A percentile compares a stretch with the other conserved stretches of the same genome.
Conservation (phyloP, 1,140 invertebrate species). For the Sitobion miscanthi region DNA sequence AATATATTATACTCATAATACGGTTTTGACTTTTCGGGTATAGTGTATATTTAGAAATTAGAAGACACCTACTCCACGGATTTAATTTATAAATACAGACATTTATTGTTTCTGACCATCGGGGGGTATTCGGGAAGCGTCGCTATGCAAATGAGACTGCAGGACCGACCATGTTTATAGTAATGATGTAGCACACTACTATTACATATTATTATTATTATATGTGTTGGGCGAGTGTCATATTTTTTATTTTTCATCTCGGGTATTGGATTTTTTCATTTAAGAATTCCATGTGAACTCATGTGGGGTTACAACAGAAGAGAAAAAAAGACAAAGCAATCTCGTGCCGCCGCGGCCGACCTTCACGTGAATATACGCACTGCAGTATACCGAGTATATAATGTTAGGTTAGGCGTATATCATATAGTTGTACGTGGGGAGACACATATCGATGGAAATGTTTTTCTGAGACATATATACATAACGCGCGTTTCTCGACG, state of each 20-base stretch:
- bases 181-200: constrained; percentile 5
- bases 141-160: constrained; percentile 22
- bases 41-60: constrained; percentile 8
- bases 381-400: neutral
- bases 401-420: neutral
- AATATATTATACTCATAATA: neutral
- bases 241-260: constrained; percentile 21
- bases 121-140: constrained; percentile 48
- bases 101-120: constrained; percentile 51
- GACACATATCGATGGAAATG: neutral
- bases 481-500: neutral
- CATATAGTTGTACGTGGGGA: neutral
- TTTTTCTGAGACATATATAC: neutral
- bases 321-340: constrained; percentile 12
- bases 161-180: neutral
- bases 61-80: constrained; percentile 34
- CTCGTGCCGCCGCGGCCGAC: neutral
- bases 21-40: neutral
- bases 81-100: constrained; percentile 39
- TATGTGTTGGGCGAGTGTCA: constrained; percentile 31
- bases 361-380: neutral
- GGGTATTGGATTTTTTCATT: constrained; percentile 30
- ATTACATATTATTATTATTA: neutral
- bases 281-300: constrained; percentile 18
- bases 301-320: neutral